A percentile compares a stretch with the other conserved stretches of the same genome.
Evolutionary conservation across 2,888 invertebrate species (phyloP).

Genomic region (Lymantria dispar): DNA sequence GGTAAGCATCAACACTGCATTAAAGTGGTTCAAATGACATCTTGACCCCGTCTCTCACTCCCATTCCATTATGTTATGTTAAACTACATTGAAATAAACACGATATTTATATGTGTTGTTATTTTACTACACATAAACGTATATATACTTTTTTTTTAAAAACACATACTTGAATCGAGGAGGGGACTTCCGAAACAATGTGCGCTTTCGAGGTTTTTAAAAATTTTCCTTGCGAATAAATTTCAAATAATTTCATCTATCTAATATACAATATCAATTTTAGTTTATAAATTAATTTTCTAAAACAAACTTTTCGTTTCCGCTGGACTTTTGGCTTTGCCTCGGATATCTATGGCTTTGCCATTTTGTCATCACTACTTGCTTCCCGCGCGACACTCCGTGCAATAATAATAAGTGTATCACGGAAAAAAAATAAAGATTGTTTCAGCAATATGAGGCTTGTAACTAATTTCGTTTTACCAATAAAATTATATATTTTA

Average conservation of each 20-base stretch:
- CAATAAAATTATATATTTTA: no score
- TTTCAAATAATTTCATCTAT: constrained; percentile 53
- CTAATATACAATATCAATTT: constrained; percentile 56
- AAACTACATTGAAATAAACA: constrained; percentile 40
- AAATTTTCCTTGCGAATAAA: constrained; percentile 24
- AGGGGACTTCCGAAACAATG: constrained; percentile 27
- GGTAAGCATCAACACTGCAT: no score
- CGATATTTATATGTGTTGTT: constrained; percentile 26
- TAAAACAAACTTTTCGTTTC: constrained; percentile 47
- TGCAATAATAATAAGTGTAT: constrained; percentile 53
- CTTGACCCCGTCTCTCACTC: constrained; percentile 13
- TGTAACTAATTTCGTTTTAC: no score
- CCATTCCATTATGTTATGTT: constrained; percentile 31
- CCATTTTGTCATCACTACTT: constrained; percentile 26
- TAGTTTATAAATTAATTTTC: constrained; percentile 51
- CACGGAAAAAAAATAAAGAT: no score
- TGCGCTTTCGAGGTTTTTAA: constrained; percentile 35
- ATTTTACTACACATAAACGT: constrained; percentile 22
- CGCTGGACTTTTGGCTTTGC: constrained; percentile 55
- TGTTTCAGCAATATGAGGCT: no score
- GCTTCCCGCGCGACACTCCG: constrained; percentile 25
- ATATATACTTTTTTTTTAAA: constrained; percentile 7
- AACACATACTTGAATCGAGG: constrained; percentile 8
- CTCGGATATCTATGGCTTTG: no score
- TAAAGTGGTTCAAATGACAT: neutral